Conservation (phyloP, 1,140 invertebrate species). For the Chironomus striatipennis region DNA sequence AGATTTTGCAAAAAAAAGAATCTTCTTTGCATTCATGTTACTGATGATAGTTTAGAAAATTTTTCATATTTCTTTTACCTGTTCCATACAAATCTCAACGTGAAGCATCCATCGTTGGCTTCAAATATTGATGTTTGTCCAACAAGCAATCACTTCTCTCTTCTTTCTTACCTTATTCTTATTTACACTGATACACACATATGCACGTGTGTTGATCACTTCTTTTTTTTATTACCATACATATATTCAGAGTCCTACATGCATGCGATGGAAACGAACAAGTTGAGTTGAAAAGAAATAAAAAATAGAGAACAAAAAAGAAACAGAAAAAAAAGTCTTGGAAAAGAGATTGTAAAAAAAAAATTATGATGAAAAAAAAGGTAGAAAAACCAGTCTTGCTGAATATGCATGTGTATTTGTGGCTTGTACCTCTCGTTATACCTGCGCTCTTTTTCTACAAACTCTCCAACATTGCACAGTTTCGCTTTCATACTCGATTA, state of each 20-base stretch:
- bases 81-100: background rate
- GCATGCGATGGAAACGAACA: constrained; percentile 4
- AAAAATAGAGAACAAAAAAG: background rate
- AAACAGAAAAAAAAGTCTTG: background rate
- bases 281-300: background rate
- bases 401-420: background rate
- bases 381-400: constrained; percentile 1
- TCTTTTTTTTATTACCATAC: too few species aligned
- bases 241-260: background rate
- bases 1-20: background rate
- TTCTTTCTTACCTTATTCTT: background rate
- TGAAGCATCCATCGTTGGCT: background rate
- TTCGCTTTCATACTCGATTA: constrained; percentile 1
- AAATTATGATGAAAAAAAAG: background rate
- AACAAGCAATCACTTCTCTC: background rate
- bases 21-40: background rate
- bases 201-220: background rate
- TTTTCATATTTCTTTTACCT: constrained; percentile 8
- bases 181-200: background rate
- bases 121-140: constrained; percentile 1
- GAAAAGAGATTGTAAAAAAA: constrained; percentile 5
- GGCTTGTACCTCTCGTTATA: background rate
- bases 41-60: background rate
- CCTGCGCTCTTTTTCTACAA: background rate
- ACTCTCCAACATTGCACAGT: constrained; percentile 6